Evolutionary conservation across 2,888 invertebrate genomes (phyloP), one percentile per base, ranked within the genome.

Genomic region (Hylaea fasciaria): DNA sequence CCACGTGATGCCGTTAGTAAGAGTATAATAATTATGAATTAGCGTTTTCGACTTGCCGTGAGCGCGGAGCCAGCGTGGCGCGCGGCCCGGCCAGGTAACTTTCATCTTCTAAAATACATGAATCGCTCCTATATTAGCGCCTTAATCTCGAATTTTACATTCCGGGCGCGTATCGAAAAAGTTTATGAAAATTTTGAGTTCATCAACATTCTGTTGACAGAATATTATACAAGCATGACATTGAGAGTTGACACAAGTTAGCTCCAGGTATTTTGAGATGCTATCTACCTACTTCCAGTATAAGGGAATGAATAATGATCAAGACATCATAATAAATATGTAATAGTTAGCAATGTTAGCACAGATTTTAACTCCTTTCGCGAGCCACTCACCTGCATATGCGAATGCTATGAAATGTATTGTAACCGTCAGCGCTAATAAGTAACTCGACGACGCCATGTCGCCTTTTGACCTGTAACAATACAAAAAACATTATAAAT

Each of bases 391-490:
- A 88, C 88, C 87, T 53, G 86, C 88, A 46, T 65, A 70, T 63
- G 78, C 74, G 14, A 69, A 50, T n/a, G 79, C 66, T 16, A 77
- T 57, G 45, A 83, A 45, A 57, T 68, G 62, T 51, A 81, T 69
- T 43, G 72, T 70, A 14, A 77, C 78, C 44, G 83, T 40, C 67
- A 84, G 72, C 68, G 77, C 58, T 56, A 78, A 57, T 63, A 69
- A 50, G 48, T 66, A 62, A 61, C 66, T 71, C 52, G 78, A 77
- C 80, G 83, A 82, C 78, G 73, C 72, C 88, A 83, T 85, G 80
- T 71, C 84, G 84, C 83, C 80, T 77, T 70, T 78, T 57, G 74
- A 80, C 74, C 83, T 83, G 77, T 5, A 80, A 81, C 78, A 78
- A 81, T 16, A 49, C 40, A 64, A 11, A 51, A 10, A 12, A 28